Evolutionary conservation across 2,113 vertebrate species (phyloP).

Genomic region (Labrus mixtus): DNA sequence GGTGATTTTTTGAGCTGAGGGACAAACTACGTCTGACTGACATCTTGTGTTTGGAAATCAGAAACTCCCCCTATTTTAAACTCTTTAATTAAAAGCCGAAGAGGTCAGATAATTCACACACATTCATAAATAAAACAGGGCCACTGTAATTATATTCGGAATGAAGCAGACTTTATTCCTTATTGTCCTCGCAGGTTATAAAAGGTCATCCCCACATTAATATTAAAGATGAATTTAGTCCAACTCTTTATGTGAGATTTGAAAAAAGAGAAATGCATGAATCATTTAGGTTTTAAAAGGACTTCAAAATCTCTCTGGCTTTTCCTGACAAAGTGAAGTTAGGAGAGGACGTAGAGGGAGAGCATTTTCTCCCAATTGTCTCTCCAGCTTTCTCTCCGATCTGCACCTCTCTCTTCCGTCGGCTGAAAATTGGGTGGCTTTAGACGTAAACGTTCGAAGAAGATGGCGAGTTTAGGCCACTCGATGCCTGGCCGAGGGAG

Average conservation of each 20-base stretch:
- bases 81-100: background rate
- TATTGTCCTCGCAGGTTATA: background rate
- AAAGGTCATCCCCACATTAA: constrained; percentile 2
- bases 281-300: constrained; percentile 34
- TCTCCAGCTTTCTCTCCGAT: constrained; percentile 7
- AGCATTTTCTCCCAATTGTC: constrained; percentile 14
- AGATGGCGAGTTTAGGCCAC: constrained; percentile 39
- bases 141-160: background rate
- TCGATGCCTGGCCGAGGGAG: constrained; percentile 39
- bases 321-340: constrained; percentile 17
- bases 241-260: background rate
- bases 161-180: background rate
- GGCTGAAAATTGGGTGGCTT: constrained; percentile 45
- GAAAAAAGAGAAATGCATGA: constrained; percentile 9
- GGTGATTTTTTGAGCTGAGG: too few species aligned
- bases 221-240: constrained; percentile 27
- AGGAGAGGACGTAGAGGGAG: background rate
- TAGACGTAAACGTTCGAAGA: constrained; percentile 40
- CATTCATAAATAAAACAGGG: background rate
- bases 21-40: background rate
- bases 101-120: background rate
- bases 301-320: background rate
- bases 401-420: constrained; percentile 10
- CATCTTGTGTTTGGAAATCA: background rate
- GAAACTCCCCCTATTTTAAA: background rate